Base-by-base conservation (phyloP, 2,888 invertebrate species). In the Nebria brevicollis region DNA sequence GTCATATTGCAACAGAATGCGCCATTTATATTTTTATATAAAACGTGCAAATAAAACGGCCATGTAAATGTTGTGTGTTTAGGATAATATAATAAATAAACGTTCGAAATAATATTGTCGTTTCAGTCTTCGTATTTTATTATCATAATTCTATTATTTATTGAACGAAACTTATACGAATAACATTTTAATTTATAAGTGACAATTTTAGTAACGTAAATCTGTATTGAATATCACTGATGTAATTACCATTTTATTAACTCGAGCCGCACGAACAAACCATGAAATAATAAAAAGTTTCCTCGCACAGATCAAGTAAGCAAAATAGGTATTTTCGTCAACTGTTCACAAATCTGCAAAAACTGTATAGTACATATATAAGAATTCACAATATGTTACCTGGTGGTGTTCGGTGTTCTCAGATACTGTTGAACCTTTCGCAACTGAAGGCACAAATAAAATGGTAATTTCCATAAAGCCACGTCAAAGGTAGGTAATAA, bases 21-120 rank as follows among this genome's bases (percentile, higher is more conserved):
- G 82, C 82, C 82, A 83, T 83, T 84, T 83, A 84, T 84, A 84
- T 84, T 84, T 84, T 84, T 84, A 84, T 84, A 84, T 78, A 77
- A 77, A 72, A 78, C 77, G 78, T 82, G 77, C 82, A 82, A 78
- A 76, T 34, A 42, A 75, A 75, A 76, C 75, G 77, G 78, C 75
- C 77, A 82, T 82, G 75, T 77, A 75, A 77, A 82, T 75, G 75
- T 77, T 78, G 74, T 75, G 78, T 82, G 78, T 82, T 77, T 78
- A 78, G 75, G 42, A 75, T 75, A 78, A 72, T 78, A 72, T 78
- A 75, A 78, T 72, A 75, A 77, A 77, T 82, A 77, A 82, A 82
- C 78, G 78, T 78, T 77, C 78, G 78, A 82, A 78, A 78, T 78
- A 5, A 77, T 11, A 7, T 70, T 13, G 66, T 7, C 8, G 4